Conservation (phyloP, 2,888 invertebrate genomes). For the Monochamus alternatus region DNA sequence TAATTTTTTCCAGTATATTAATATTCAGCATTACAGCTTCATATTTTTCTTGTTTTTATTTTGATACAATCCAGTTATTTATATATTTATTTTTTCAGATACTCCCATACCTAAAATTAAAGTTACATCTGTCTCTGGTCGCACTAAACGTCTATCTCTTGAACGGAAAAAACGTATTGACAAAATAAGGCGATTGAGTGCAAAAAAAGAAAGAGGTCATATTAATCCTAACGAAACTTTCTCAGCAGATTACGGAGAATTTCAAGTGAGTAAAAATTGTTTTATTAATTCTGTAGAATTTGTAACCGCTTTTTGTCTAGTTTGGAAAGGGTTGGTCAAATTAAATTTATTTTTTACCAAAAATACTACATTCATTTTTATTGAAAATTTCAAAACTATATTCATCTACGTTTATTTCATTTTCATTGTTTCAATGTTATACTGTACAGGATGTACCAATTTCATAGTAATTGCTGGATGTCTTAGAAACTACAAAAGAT, state of each 20-base stretch:
- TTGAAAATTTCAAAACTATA: no score
- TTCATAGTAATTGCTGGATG: no score
- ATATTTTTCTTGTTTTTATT: not conserved
- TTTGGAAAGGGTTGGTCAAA: not conserved
- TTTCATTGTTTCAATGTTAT: no score
- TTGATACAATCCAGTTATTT: not conserved
- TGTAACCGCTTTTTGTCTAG: not conserved
- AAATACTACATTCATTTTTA: no score
- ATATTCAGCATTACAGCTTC: not conserved
- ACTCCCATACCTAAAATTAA: conserved; percentile 13
- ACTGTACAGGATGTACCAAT: no score
- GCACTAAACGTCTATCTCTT: conserved; percentile 36
- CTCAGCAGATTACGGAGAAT: conserved; percentile 38
- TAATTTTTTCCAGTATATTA: no score
- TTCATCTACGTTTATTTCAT: no score
- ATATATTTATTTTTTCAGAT: conserved; percentile 14
- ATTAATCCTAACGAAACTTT: not conserved
- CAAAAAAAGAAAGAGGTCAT: not conserved
- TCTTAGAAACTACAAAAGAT: no score
- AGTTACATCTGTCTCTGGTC: conserved; percentile 1
- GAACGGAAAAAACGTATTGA: conserved; percentile 42
- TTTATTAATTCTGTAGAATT: not conserved
- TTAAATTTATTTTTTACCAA: no score
- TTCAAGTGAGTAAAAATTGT: conserved; percentile 35
- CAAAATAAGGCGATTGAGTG: conserved; percentile 36